Conservation (phyloP, 2,888 invertebrate genomes). For the Drosophila kanekoi region DNA sequence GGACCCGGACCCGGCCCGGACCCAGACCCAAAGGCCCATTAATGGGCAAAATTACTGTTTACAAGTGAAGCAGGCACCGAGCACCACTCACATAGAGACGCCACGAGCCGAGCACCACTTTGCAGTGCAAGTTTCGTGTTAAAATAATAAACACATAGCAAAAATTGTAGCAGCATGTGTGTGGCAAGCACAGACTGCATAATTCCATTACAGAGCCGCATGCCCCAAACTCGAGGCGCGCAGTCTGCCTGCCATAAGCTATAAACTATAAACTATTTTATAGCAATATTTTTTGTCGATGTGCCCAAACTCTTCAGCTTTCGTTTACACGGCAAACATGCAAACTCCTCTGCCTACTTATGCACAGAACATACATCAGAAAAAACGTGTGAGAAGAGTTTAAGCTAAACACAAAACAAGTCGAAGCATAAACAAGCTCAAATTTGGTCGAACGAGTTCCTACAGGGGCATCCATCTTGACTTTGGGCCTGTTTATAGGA, state of each 20-base stretch:
- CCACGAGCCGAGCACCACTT: slow-evolving; percentile 23
- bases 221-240: slow-evolving; percentile 16
- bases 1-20: slow-evolving; percentile 13
- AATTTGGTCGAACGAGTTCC: too few species aligned
- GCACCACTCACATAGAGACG: slow-evolving; percentile 16
- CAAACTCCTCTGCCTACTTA: neutral
- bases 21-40: slow-evolving; percentile 60
- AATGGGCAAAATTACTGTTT: slow-evolving; percentile 80
- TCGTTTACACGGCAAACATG: slow-evolving; percentile 60
- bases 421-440: too few species aligned
- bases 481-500: slow-evolving; percentile 1
- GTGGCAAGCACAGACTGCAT: slow-evolving; percentile 49
- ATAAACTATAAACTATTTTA: slow-evolving; percentile 72
- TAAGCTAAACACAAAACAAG: too few species aligned
- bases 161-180: slow-evolving; percentile 73
- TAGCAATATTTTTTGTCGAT: slow-evolving; percentile 68
- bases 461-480: too few species aligned
- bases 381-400: too few species aligned
- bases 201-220: slow-evolving; percentile 70
- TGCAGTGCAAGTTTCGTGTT: slow-evolving; percentile 77
- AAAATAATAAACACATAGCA: slow-evolving; percentile 80
- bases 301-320: slow-evolving; percentile 34
- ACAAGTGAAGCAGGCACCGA: slow-evolving; percentile 64
- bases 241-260: slow-evolving; percentile 24
- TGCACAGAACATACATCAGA: neutral